phyloP scores from a whole-genome alignment of 1,140 invertebrate genomes.

The Carcinoscorpius rotundicauda region DNA sequence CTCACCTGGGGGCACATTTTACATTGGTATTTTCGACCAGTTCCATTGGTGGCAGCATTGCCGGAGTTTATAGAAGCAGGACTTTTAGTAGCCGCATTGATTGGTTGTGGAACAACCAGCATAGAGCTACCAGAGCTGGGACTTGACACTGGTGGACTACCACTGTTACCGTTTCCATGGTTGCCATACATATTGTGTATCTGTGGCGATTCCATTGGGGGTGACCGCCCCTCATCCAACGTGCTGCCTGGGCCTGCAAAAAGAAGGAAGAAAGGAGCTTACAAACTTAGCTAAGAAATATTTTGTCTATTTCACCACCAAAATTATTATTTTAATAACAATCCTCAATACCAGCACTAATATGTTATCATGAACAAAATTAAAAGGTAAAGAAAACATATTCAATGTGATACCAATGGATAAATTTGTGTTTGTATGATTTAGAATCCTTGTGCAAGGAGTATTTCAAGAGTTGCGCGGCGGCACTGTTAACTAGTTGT shows the following conservation, averaged over 20 bases:
- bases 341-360: too few relatives aligned
- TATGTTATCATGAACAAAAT: too few relatives aligned
- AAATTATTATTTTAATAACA: too few relatives aligned
- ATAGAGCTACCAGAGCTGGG: slow-evolving; percentile 41
- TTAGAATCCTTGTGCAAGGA: too few relatives aligned
- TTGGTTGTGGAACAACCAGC: slow-evolving; percentile 81
- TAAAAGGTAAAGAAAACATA: too few relatives aligned
- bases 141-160: slow-evolving; percentile 26
- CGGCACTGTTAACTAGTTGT: too few relatives aligned
- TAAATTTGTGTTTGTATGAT: too few relatives aligned
- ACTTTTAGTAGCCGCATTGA: slow-evolving; percentile 56
- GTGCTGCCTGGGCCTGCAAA: slow-evolving; percentile 6
- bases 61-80: slow-evolving; percentile 11
- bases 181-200: slow-evolving; percentile 23
- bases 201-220: slow-evolving; percentile 21
- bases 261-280: too few relatives aligned
- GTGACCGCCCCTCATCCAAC: slow-evolving; percentile 20
- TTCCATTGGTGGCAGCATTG: slow-evolving; percentile 20
- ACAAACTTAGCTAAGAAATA: too few relatives aligned
- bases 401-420: too few relatives aligned
- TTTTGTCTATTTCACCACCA: too few relatives aligned
- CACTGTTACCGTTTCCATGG: slow-evolving; percentile 23
- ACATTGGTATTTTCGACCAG: slow-evolving; percentile 72
- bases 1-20: slow-evolving; percentile 98
- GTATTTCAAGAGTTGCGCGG: too few relatives aligned